Evolutionary conservation across 2,797 vertebrate genomes (phyloP).

Genomic region (Lepus oiostolus): DNA sequence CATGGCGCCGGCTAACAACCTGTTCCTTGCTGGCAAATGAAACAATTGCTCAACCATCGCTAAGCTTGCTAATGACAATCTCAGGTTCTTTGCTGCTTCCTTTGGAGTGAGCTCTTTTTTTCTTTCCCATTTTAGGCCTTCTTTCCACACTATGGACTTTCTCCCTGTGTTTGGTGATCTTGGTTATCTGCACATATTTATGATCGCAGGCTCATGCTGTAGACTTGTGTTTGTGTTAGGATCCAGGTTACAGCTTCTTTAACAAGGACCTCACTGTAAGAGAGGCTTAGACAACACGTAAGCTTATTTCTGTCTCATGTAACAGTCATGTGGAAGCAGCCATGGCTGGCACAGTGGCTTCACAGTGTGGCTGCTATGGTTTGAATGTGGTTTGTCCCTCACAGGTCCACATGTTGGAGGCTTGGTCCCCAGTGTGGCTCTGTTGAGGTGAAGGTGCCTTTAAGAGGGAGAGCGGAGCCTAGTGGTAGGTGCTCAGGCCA

Average conservation of each 20-base stretch:
- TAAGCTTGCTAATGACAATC: not conserved
- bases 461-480: too few species aligned
- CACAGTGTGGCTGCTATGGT: not conserved
- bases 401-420: too few species aligned
- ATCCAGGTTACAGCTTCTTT: not conserved
- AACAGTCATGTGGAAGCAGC: not conserved
- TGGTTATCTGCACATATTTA: not conserved
- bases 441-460: too few species aligned
- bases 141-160: constrained; percentile 6
- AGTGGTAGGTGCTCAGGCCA: too few species aligned
- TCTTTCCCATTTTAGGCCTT: not conserved
- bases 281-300: not conserved
- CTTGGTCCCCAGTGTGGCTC: too few species aligned
- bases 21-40: not conserved
- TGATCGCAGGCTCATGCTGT: not conserved
- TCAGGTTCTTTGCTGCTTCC: not conserved
- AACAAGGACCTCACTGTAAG: not conserved
- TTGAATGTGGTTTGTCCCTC: too few species aligned
- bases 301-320: not conserved
- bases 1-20: not conserved
- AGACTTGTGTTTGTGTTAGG: not conserved
- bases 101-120: not conserved
- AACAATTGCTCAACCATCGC: not conserved
- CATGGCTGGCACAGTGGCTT: not conserved
- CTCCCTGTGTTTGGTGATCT: not conserved